Base-by-base conservation (phyloP, 2,113 vertebrate species). In the Euleptes europaea region DNA sequence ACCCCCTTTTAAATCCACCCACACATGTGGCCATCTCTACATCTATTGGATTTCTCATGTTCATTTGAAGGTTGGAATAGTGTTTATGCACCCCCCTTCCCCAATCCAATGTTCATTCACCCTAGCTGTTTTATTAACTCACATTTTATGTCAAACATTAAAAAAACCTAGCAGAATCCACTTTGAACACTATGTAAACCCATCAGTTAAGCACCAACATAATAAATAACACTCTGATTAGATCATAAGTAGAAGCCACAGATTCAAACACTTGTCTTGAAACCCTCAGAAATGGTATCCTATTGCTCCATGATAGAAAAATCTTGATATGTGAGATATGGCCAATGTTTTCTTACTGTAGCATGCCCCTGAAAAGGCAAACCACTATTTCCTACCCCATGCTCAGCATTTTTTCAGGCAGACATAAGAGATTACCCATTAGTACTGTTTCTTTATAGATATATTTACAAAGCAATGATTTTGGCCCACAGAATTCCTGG, bases 401-500 rank as follows among this genome's bases (percentile, higher is more conserved):
- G 63, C n/a, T 60, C 26, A 67, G 66, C 54, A 51, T 7, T 73
- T 66, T 9, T 4, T 21, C 42, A 76, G 40, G 74, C 87, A 80
- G 78, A 78, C 38, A 86, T 14, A 54, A 42, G 84, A 85, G 88
- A 92, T 78, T 60, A 88, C 47, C 67, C 63, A 63, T 86, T 71
- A 81, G 14, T 19, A 57, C 0, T 0, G 0, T 0, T 67, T 85
- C 57, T 85, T 88, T 51, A 75, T 40, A 80, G 69, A 69, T 12
- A 76, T 60, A 87, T 28, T 44, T 78, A 88, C 21, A 91, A 84
- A 92, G 60, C 33, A 33, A 78, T 88, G 0, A 17, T 9, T 2
- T 86, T 91, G 80, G 69, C 28, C 38, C 77, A 75, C 63, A 82
- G 51, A 91, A 88, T 78, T 89, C 35, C 88, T 82, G 86, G 72